Conservation (phyloP, 2,113 vertebrate species). For the Syrrhaptes paradoxus region DNA sequence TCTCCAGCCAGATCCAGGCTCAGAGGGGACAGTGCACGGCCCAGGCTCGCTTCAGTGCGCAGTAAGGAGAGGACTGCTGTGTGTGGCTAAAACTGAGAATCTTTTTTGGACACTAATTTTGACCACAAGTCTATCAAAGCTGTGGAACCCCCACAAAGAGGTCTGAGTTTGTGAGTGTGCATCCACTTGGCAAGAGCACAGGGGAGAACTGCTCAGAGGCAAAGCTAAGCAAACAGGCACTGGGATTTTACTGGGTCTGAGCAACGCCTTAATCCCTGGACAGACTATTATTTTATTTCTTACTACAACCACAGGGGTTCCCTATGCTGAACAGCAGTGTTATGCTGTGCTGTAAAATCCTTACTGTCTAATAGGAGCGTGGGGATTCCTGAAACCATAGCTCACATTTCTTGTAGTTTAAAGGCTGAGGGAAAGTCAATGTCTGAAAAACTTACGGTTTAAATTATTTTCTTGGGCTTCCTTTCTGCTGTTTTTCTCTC, state of each 20-base stretch:
- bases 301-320: background rate
- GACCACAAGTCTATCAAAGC: background rate
- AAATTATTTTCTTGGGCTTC: background rate
- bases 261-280: background rate
- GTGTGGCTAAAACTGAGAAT: background rate
- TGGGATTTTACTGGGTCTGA: background rate
- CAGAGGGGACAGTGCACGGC: rapidly evolving
- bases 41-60: background rate
- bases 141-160: background rate
- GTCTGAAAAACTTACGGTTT: background rate
- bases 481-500: background rate
- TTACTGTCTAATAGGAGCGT: background rate
- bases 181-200: background rate
- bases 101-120: background rate
- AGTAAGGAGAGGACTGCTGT: background rate
- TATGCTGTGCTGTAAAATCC: background rate
- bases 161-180: background rate
- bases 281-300: slow-evolving; percentile 12
- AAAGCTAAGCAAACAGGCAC: background rate
- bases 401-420: background rate
- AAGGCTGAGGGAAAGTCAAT: background rate
- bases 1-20: background rate
- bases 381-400: background rate
- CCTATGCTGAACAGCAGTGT: background rate
- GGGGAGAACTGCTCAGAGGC: background rate